Evolutionary conservation across 1,140 invertebrate species (phyloP), one percentile per base, ranked within the genome.

Genomic region (Drosophila orosa): DNA sequence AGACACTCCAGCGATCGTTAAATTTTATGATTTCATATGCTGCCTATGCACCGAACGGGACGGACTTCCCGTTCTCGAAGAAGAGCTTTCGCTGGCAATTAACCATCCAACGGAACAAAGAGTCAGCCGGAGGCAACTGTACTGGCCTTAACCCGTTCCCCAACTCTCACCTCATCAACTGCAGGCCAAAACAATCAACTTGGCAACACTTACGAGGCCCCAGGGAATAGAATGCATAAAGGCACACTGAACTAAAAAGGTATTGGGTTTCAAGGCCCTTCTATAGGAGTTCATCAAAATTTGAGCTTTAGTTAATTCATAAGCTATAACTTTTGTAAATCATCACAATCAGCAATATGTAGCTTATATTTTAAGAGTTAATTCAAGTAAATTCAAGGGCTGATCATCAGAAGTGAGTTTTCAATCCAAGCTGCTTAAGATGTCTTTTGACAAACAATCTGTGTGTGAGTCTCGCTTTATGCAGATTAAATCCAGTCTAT

Each of bases 151-250:
- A 12, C 33, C 27, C 24, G 8, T 35, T 52, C 13, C 5, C 13
- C 17, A 5, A 13, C 22, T 19, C 17, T 33, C 61, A 27, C 8
- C 29, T 9, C 22, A 15, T 13, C 24, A 5, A 54, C 12, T 69
- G 65, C 67, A 59, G 35, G 66, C 54, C 50, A 72, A 84, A 85
- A 85, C 75, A 87, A 82, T 87, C 74, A 79, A 75, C 65, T 76
- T 82, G 80, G 83, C 78, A 83, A 89, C 85, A 81, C 85, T 90
- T 90, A 90, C 81, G 85, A 90, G 81, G 45, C 85, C 75, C 44
- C 44, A 37, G 85, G 86, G 85, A 73, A 71, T 72, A 78, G 56
- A 19, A 63, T 57, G 42, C 56, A 56, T n/a, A 35, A 47, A 63
- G 44, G 19, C 35, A 40, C 42, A 63, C 57, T 60, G 60, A 12